Base-by-base conservation (phyloP, 2,113 vertebrate species). In the Oxyura jamaicensis region DNA sequence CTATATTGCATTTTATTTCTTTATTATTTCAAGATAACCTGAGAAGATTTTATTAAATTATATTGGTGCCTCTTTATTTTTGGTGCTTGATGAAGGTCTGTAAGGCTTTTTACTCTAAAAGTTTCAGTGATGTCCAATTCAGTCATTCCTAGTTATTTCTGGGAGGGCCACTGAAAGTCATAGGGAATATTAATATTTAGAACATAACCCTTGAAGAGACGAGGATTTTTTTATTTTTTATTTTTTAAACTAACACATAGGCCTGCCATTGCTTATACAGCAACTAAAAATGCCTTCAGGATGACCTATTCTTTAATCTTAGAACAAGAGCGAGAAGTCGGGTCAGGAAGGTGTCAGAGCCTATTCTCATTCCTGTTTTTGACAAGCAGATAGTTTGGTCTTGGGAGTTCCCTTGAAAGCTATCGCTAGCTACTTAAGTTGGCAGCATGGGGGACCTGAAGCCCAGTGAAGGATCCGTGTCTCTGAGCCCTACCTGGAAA, bases 391-490 rank as follows among this genome's bases (percentile, higher is more conserved):
- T 75, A 18, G n/a, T 29, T 76, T n/a, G 16, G 10, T 7, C 10
- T 11, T 0, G 29, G 13, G 23, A 4, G 17, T 66, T 66, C 36
- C 39, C 50, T 22, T 22, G 17, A 36, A 16, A 33, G 4, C 21
- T 53, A 21, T 65, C 48, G 10, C 13, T 68, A 36, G 36, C 55
- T 23, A 14, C 29, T 12, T 59, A 35, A 8, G 22, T 11, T 46
- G 65, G 35, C 23, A 0, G 0, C 6, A 0, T 22, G 25, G 19
- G 12, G 56, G 23, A 13, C 16, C 46, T 36, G 59, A 52, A 56
- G 63, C 53, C 28, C 36, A 25, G 41, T 21, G 35, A 74, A 78
- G 62, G 31, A 46, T 46, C 78, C 23, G 8, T 22, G 19, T 76
- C 23, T 79, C 19, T 28, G 14, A 39, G 48, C 1, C 4, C 33